Evolutionary conservation across 2,888 invertebrate genomes (phyloP).

Genomic region (Parascotia fuliginaria): DNA sequence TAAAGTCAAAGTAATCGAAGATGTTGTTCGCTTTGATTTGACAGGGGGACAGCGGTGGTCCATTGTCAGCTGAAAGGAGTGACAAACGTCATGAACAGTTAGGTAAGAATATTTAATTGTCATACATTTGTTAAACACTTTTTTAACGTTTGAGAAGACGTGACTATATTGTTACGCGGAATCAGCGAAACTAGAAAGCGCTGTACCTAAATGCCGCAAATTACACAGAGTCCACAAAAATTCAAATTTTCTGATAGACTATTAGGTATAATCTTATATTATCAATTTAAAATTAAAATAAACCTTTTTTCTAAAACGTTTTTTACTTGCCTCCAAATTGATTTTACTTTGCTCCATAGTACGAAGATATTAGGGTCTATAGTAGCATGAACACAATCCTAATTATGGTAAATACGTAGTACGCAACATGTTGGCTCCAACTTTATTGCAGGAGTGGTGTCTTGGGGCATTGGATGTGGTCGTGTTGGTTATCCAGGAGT

Average conservation of each 20-base stretch:
- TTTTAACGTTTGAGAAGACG: neutral
- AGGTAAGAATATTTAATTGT: conserved; percentile 77
- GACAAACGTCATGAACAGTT: conserved; percentile 91
- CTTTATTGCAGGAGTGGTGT: conserved; percentile 88
- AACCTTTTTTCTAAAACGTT: too few relatives aligned
- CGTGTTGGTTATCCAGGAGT: conserved; percentile 94
- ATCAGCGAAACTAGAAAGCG: neutral
- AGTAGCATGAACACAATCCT: too few relatives aligned
- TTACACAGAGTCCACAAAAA: too few relatives aligned
- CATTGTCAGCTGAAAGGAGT: conserved; percentile 88
- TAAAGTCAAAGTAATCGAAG: too few relatives aligned
- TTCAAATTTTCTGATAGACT: too few relatives aligned
- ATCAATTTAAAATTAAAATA: too few relatives aligned
- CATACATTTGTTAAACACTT: neutral
- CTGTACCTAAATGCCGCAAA: neutral
- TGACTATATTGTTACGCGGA: neutral
- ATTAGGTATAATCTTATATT: too few relatives aligned
- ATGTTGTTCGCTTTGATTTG: conserved; percentile 28
- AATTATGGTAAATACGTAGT: too few relatives aligned
- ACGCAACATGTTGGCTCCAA: too few relatives aligned
- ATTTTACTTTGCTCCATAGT: too few relatives aligned
- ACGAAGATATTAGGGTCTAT: too few relatives aligned
- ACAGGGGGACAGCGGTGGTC: conserved; percentile 93
- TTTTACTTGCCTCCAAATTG: too few relatives aligned
- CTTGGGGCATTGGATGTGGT: conserved; percentile 96